Evolutionary conservation across 2,888 invertebrate species (phyloP).

Genomic region (Perithous albicinctus): DNA sequence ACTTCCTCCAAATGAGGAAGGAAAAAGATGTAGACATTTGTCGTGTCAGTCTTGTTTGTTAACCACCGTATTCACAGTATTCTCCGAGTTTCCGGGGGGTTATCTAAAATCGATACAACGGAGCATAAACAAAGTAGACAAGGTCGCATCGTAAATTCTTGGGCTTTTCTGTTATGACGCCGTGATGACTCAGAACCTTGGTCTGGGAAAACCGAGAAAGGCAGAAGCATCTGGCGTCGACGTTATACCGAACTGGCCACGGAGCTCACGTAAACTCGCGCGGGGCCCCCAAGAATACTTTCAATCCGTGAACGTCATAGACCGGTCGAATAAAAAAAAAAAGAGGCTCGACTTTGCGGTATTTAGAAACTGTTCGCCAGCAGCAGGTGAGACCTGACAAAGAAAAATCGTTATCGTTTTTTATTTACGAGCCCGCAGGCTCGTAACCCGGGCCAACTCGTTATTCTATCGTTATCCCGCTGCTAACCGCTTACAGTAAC

Average conservation of each 20-base stretch:
- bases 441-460: constrained; percentile 15
- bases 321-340: neutral
- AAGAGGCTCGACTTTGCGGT: constrained; percentile 3
- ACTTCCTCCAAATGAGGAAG: too few species aligned
- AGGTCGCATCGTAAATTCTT: neutral
- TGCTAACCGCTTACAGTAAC: neutral
- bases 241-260: neutral
- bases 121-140: neutral
- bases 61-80: too few species aligned
- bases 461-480: constrained; percentile 4
- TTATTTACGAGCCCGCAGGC: constrained; percentile 45
- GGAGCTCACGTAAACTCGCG: neutral
- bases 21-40: too few species aligned
- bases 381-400: constrained; percentile 21
- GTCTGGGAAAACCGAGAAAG: constrained; percentile 2
- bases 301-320: neutral
- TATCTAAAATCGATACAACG: neutral
- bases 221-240: neutral
- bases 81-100: neutral
- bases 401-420: constrained; percentile 30
- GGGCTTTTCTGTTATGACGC: neutral
- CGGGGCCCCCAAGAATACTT: neutral
- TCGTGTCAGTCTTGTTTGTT: too few species aligned
- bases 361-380: neutral
- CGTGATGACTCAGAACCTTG: neutral